These are phyloP conservation scores for Tetragonula clypearis DNA, from an alignment of 1,140 invertebrate species.

Conservation along the genomic window DNA sequence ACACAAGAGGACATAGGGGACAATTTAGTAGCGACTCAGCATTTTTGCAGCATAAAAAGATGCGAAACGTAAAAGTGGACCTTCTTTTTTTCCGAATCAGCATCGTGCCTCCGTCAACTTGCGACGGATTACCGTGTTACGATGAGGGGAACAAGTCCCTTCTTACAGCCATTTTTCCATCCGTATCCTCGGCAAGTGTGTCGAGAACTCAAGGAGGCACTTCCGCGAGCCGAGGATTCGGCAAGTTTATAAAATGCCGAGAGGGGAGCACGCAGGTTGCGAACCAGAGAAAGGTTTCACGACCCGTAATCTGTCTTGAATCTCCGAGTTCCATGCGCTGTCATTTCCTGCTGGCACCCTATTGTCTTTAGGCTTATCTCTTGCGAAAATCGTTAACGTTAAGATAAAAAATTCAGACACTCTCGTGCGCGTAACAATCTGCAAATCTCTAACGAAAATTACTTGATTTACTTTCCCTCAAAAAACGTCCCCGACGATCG, in stretches of 20 bases:
- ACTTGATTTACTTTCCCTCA: constrained; percentile 40
- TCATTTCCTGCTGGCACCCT: constrained; percentile 71
- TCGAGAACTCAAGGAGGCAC: constrained; percentile 63
- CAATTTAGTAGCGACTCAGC: constrained; percentile 46
- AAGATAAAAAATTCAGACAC: constrained; percentile 12
- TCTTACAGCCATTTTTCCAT: constrained; percentile 42
- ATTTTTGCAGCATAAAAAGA: constrained; percentile 26
- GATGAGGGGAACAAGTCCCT: not conserved
- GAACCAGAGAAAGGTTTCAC: constrained; percentile 60
- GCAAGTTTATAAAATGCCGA: constrained; percentile 69
- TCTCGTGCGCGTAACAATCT: not conserved
- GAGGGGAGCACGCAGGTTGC: constrained; percentile 18
- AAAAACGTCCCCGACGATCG: constrained; percentile 29
- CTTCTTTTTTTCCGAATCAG: constrained; percentile 48
- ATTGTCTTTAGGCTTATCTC: constrained; percentile 72
- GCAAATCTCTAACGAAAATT: constrained; percentile 55
- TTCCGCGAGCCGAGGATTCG: constrained; percentile 56
- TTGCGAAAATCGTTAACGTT: constrained; percentile 39
- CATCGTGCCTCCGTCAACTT: constrained; percentile 54
- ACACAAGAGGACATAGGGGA: not conserved
- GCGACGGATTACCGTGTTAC: constrained; percentile 56
- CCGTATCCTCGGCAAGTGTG: constrained; percentile 59
- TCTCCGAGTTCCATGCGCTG: constrained; percentile 59
- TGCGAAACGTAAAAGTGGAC: not conserved
- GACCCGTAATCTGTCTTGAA: constrained; percentile 67